Evolutionary conservation across 2,888 invertebrate species (phyloP).

Genomic region (Rhyacophila evoluta): DNA sequence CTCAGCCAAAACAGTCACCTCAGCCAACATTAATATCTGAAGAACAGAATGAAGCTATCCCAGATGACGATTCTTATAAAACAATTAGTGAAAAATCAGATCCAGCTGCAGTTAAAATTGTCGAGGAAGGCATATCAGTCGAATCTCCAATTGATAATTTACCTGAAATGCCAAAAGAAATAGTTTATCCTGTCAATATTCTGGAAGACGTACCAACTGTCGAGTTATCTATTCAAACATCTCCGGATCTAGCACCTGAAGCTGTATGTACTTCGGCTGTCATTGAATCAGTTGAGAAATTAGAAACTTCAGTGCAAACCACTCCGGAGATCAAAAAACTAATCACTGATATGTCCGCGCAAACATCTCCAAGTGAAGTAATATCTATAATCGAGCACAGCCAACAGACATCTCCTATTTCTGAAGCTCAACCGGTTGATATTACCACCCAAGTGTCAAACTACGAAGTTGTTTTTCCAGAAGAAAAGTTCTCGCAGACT

Average conservation of each 20-base stretch:
- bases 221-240: slow-evolving; percentile 75
- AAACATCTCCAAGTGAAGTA: slow-evolving; percentile 58
- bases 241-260: slow-evolving; percentile 62
- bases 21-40: slow-evolving; percentile 65
- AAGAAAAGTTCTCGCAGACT: slow-evolving; percentile 69
- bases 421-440: slow-evolving; percentile 64
- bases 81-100: slow-evolving; percentile 72
- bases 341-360: slow-evolving; percentile 59
- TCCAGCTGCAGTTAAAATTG: slow-evolving; percentile 73
- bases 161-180: slow-evolving; percentile 69
- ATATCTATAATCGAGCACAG: slow-evolving; percentile 47
- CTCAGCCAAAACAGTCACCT: too few species aligned
- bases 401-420: slow-evolving; percentile 53
- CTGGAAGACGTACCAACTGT: slow-evolving; percentile 71
- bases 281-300: slow-evolving; percentile 64
- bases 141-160: slow-evolving; percentile 65
- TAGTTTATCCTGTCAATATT: slow-evolving; percentile 72
- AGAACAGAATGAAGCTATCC: slow-evolving; percentile 68
- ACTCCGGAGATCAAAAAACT: slow-evolving; percentile 61
- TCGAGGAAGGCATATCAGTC: slow-evolving; percentile 74
- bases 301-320: slow-evolving; percentile 66
- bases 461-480: slow-evolving; percentile 61
- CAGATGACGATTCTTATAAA: slow-evolving; percentile 72
- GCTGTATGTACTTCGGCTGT: slow-evolving; percentile 58
- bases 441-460: slow-evolving; percentile 68